Base-by-base conservation (phyloP, 2,888 invertebrate genomes). In the Heliconius hortense region DNA sequence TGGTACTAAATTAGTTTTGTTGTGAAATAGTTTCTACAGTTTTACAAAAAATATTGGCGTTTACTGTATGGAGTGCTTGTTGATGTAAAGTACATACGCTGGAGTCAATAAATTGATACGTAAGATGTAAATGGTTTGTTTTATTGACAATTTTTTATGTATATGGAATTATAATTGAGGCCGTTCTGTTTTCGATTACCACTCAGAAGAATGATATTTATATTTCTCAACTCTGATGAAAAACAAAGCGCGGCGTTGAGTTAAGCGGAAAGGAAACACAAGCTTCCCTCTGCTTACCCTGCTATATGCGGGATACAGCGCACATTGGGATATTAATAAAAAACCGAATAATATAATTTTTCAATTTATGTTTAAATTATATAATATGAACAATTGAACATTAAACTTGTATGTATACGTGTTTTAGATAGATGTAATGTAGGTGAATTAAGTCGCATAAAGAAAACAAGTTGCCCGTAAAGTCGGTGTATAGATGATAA, bases 1-100 rank as follows among this genome's bases (percentile, higher is more conserved):
- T 39, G 39, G 69, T 72, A 73, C 63, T 73, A 72, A 69, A 69
- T 74, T 66, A 60, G 7, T 26, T 15, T 26, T 60, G 1, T 31
- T 56, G 28, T 60, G 60, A 26, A 59, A 71, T 71, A 62, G 71
- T 62, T 77, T 73, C 76, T 63, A 66, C 74, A 66, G 39, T 26
- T 78, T 66, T 76, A 76, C 78, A 64, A 72, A 69, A 28, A 56
- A 76, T 53, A 63, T 56, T 59, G 81, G 81, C 83, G 82, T 82
- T 81, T 82, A 83, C 80, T 74, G 48, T 48, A 8, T 48, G 77
- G 80, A 80, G 81, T 81, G 81, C 80, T 82, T 83, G 86, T 87
- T 85, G 82, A 79, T 87, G 85, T 87, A 85, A 82, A 87, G 87
- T 88, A 89, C 82, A 89, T 88, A 88, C 82, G 89, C 89, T 86